phyloP scores from a whole-genome alignment of 2,888 invertebrate species.

The Gordius sp. region DNA sequence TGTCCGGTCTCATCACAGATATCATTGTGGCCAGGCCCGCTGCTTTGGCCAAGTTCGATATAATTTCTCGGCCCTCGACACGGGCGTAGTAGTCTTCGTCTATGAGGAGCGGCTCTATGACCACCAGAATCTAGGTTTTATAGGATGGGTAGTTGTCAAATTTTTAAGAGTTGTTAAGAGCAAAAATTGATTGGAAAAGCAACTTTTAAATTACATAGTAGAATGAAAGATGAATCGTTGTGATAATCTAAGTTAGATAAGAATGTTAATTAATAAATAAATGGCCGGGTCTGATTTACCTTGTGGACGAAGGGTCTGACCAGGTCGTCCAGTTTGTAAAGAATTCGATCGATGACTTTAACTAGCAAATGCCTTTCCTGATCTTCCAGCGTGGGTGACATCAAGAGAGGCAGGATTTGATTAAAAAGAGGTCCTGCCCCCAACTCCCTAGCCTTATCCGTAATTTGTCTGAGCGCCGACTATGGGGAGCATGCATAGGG shows the following conservation, averaged over 20 bases:
- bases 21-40: conserved; percentile 99
- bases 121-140: conserved; percentile 53
- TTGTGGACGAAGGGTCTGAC: conserved; percentile 98
- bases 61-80: conserved; percentile 94
- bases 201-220: background rate
- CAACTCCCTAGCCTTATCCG: conserved; percentile 89
- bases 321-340: conserved; percentile 89
- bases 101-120: conserved; percentile 86
- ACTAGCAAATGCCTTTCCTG: conserved; percentile 93
- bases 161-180: background rate
- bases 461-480: conserved; percentile 73
- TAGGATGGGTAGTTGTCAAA: background rate
- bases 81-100: conserved; percentile 99
- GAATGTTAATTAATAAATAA: background rate
- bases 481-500: too few relatives aligned
- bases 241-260: background rate
- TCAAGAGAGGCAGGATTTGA: conserved; percentile 88
- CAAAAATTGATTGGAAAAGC: background rate
- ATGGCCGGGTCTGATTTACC: conserved; percentile 31
- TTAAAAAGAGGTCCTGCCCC: conserved; percentile 95
- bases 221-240: background rate
- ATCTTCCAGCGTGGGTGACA: conserved; percentile 96
- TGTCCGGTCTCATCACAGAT: conserved; percentile 97
- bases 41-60: conserved; percentile 91
- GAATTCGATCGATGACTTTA: conserved; percentile 87